Conservation (phyloP, 2,797 vertebrate genomes). For the Anas georgica region DNA sequence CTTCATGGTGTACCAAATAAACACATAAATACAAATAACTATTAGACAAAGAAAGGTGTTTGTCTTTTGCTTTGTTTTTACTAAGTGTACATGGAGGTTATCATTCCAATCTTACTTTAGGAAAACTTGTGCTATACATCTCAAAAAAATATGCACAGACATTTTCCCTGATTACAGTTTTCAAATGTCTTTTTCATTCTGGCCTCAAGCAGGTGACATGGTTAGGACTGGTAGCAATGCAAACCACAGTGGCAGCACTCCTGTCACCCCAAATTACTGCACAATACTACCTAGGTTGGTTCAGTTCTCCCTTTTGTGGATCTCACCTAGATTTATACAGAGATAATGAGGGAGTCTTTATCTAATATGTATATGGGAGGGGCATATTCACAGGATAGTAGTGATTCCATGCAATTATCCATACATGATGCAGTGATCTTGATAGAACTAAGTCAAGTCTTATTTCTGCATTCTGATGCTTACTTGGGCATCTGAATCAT, state of each 20-base stretch:
- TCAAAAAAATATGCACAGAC: neutral
- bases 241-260: fast-evolving
- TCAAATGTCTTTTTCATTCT: neutral
- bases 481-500: neutral
- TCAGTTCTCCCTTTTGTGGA: neutral
- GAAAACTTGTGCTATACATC: neutral
- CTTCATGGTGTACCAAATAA: neutral
- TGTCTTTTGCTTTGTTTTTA: neutral
- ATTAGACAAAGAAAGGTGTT: neutral
- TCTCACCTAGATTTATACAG: neutral
- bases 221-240: neutral
- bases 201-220: neutral
- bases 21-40: neutral
- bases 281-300: neutral
- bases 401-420: neutral
- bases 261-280: neutral
- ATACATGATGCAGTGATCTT: neutral
- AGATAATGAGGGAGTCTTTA: neutral
- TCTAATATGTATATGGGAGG: neutral
- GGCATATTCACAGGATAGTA: neutral
- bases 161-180: neutral
- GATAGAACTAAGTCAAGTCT: too few species aligned
- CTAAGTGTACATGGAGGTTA: neutral
- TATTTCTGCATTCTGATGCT: neutral
- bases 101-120: neutral